Percentiles rank a stretch among this genome's conserved stretches.
These are phyloP conservation scores for Notocelia uddmanniana DNA, from an alignment of 2,888 invertebrate species.

Conservation along the genomic window DNA sequence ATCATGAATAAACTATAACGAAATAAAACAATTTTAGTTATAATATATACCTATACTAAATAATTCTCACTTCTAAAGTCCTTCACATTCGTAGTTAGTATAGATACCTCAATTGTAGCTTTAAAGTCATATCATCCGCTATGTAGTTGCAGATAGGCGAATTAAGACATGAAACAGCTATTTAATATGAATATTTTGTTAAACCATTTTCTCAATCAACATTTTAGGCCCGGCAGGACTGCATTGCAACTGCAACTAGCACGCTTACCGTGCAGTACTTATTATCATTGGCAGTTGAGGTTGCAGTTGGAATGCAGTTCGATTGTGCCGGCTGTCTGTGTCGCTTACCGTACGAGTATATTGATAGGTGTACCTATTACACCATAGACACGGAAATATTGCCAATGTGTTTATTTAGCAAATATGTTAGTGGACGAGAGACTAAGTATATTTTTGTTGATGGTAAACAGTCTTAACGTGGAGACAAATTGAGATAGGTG, in stretches of 20 bases:
- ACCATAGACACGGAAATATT: no score
- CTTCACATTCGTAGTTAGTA: constrained; percentile 60
- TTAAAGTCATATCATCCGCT: constrained; percentile 72
- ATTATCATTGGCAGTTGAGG: neutral
- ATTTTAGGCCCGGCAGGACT: neutral
- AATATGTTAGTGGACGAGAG: no score
- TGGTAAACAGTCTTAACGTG: no score
- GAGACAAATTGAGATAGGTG: no score
- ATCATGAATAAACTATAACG: constrained; percentile 20
- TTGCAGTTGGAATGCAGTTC: neutral
- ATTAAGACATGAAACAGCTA: constrained; percentile 1
- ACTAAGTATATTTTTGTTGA: no score
- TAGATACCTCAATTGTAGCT: constrained; percentile 73
- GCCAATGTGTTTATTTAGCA: no score
- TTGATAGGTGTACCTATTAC: no score
- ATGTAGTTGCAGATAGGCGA: neutral
- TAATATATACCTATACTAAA: constrained; percentile 18
- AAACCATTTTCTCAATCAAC: neutral
- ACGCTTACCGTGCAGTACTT: neutral
- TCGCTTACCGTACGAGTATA: no score
- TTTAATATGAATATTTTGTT: constrained; percentile 1
- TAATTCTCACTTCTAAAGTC: constrained; percentile 46
- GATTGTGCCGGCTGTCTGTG: no score
- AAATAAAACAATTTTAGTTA: constrained; percentile 26
- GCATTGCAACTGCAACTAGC: neutral